These are phyloP conservation scores for Aporophyla nigra DNA, from an alignment of 2,888 invertebrate genomes.

Conservation along the genomic window DNA sequence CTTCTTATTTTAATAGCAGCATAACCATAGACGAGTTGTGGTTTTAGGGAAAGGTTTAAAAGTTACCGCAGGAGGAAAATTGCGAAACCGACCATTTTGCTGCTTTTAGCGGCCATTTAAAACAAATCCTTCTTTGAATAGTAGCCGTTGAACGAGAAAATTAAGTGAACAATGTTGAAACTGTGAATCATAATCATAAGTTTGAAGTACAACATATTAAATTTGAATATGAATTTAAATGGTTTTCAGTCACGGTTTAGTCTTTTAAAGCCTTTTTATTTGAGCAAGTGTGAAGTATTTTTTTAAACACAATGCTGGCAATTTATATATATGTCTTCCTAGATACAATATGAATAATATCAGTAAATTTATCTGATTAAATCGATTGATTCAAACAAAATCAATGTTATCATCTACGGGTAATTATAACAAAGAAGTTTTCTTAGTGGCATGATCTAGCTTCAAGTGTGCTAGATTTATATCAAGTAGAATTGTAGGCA, in stretches of 20 bases:
- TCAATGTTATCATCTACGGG: not conserved
- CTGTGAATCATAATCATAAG: slow-evolving; percentile 25
- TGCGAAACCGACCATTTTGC: slow-evolving; percentile 21
- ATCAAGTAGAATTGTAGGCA: slow-evolving; percentile 26
- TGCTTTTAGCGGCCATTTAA: slow-evolving; percentile 18
- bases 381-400: not conserved
- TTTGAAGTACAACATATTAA: not conserved
- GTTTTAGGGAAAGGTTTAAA: slow-evolving; percentile 31
- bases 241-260: slow-evolving; percentile 18
- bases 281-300: slow-evolving; percentile 7
- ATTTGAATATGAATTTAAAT: slow-evolving; percentile 11
- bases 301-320: not conserved
- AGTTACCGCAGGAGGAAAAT: slow-evolving; percentile 29
- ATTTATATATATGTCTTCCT: not conserved
- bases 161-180: slow-evolving; percentile 26
- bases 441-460: not conserved
- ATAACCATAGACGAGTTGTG: slow-evolving; percentile 16
- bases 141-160: slow-evolving; percentile 12
- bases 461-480: slow-evolving; percentile 13
- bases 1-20: slow-evolving; percentile 27
- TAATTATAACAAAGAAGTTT: not conserved
- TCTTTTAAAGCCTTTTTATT: slow-evolving; percentile 8
- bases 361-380: not conserved
- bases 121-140: slow-evolving; percentile 9
- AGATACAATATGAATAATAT: not conserved